Conservation (phyloP, 2,888 invertebrate genomes). For the Apamea sordens region DNA sequence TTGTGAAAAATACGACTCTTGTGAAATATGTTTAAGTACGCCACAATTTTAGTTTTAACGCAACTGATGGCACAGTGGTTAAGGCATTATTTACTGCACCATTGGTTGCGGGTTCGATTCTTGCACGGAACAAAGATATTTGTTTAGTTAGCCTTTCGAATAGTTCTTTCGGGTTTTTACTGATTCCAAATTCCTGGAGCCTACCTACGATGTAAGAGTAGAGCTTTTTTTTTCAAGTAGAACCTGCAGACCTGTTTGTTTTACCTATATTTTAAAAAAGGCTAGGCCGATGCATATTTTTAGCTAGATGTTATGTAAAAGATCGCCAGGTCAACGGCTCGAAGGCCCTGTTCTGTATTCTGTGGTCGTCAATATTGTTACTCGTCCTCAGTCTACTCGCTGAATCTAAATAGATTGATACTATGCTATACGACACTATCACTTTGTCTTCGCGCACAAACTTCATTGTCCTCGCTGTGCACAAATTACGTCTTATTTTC, state of each 20-base stretch:
- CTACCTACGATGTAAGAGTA: neutral
- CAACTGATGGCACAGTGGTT: neutral
- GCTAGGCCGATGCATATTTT: constrained; percentile 6
- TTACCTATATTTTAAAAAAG: constrained; percentile 7
- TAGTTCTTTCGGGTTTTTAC: neutral
- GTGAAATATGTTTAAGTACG: neutral
- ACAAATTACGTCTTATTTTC: constrained; percentile 7
- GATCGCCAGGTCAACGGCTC: constrained; percentile 52
- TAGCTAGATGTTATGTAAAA: constrained; percentile 50
- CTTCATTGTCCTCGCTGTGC: constrained; percentile 8
- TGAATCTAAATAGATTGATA: constrained; percentile 61
- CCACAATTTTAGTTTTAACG: neutral
- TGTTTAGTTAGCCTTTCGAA: neutral
- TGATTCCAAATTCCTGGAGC: neutral
- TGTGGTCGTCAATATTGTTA: constrained; percentile 35
- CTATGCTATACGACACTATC: constrained; percentile 44
- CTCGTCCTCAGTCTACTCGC: constrained; percentile 30
- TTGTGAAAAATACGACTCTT: neutral
- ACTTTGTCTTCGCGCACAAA: neutral
- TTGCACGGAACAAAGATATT: neutral
- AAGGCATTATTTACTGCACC: neutral
- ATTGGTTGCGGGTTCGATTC: too few species aligned
- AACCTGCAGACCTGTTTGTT: too few species aligned
- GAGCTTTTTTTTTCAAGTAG: neutral
- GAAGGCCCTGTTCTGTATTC: constrained; percentile 61